Base-by-base conservation (phyloP, 2,113 vertebrate species). In the Synchiropus splendidus region DNA sequence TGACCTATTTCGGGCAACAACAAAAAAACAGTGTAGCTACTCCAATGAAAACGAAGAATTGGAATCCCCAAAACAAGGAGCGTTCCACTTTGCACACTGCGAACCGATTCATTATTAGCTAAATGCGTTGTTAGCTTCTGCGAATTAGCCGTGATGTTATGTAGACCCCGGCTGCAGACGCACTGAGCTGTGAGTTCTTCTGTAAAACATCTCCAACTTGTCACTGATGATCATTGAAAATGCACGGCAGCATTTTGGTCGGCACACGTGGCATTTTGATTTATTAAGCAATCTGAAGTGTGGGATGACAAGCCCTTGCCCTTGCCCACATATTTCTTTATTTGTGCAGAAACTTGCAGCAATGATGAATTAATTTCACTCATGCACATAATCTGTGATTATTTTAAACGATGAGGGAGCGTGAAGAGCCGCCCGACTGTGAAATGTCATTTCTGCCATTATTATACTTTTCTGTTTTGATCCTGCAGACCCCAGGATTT, bases 281-380 rank as follows among this genome's bases (percentile, higher is more conserved):
- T 90, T 94, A 92, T 95, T 90, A 87, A 86, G 74, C 86, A 91
- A 89, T 90, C 75, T 86, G 72, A 73, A 81, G 64, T 80, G 82
- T 89, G 87, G 85, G 87, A 89, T 80, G 84, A 85, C 87, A 57
- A 63, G 63, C 74, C 68, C 48, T 53, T 52, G 64, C 58, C 65
- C 58, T 67, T 80, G 72, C 54, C 58, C 74, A 80, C 63, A 71
- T 70, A 75, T 78, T 45, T 36, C 83, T 87, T 81, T 85, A 79
- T 85, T 89, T 89, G 83, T 84, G 85, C 76, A 82, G 77, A 86
- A 87, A 85, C 75, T 86, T 74, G 76, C 88, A 82, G 85, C 85
- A 84, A 82, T 89, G 87, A 93, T 89, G 83, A 90, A 93, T 94
- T 92, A 87, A 91, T 90, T 89, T 82, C 83, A 89, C 70, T 80